A percentile compares a stretch with the other conserved stretches of the same genome.
Evolutionary conservation across 2,113 vertebrate species (phyloP).

Genomic region (Paracanthobrama guichenoti): DNA sequence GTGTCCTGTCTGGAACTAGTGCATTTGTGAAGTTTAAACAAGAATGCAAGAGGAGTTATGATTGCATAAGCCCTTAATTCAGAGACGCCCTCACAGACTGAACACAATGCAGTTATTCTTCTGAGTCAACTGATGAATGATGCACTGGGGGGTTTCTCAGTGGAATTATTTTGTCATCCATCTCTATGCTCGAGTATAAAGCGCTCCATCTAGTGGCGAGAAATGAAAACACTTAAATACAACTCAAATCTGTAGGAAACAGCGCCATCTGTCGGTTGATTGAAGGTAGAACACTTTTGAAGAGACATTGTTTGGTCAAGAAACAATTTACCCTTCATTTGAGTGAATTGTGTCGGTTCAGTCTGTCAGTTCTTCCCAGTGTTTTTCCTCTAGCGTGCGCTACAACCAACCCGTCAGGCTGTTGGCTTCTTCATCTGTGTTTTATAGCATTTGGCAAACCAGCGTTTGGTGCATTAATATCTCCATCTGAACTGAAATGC

Average conservation of each 20-base stretch:
- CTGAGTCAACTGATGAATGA: background rate
- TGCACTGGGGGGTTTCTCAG: background rate
- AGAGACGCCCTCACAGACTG: background rate
- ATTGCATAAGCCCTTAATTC: background rate
- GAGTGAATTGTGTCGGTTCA: too few relatives aligned
- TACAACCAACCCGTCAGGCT: background rate
- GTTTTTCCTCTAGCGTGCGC: background rate
- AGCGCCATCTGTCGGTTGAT: background rate
- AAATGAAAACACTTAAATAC: background rate
- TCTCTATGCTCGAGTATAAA: background rate
- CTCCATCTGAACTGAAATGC: background rate
- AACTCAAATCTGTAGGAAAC: background rate
- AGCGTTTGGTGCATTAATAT: background rate
- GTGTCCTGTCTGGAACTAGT: background rate
- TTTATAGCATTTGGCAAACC: conserved; percentile 12
- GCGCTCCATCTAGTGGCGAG: background rate
- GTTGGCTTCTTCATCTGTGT: background rate
- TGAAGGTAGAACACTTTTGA: rapidly evolving
- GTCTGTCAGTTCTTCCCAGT: background rate
- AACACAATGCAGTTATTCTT: conserved; percentile 5
- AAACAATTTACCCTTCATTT: background rate
- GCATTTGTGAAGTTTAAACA: background rate
- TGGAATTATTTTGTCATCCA: background rate
- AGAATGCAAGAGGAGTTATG: background rate
- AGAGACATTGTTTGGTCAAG: background rate